phyloP scores from a whole-genome alignment of 1,140 invertebrate species.

The Drosophila navojoa region DNA sequence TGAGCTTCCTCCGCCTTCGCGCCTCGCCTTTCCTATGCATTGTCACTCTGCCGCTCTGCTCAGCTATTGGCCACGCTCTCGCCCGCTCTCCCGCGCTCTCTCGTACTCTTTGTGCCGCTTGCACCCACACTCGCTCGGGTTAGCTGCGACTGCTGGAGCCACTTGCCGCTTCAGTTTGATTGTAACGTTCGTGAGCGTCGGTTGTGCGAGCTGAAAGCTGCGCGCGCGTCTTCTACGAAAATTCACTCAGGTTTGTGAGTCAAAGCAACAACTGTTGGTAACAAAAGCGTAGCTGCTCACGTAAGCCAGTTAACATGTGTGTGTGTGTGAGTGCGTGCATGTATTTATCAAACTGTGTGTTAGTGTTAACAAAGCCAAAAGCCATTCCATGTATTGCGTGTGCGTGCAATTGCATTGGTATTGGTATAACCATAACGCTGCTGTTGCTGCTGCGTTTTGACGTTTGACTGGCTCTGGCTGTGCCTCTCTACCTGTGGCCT shows the following conservation, averaged over 20 bases:
- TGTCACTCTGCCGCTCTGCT: not conserved
- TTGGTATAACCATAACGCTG: constrained; percentile 20
- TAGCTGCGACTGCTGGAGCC: constrained; percentile 11
- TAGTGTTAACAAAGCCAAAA: constrained; percentile 68
- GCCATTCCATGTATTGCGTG: constrained; percentile 27
- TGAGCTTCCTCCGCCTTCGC: not conserved
- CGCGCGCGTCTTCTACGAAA: constrained; percentile 54
- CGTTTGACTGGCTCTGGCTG: constrained; percentile 39
- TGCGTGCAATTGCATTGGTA: constrained; percentile 27
- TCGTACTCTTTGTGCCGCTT: not conserved
- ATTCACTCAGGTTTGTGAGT: constrained; percentile 52
- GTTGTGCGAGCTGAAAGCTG: constrained; percentile 56
- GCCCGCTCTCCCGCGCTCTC: constrained; percentile 2
- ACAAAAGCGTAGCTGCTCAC: constrained; percentile 46
- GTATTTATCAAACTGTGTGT: constrained; percentile 28
- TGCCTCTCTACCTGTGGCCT: constrained; percentile 36
- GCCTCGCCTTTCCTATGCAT: not conserved
- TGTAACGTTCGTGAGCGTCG: constrained; percentile 57
- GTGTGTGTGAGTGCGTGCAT: constrained; percentile 10
- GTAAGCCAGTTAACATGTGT: constrained; percentile 24
- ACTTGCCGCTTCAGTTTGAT: constrained; percentile 44
- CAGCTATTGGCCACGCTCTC: not conserved
- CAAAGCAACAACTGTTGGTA: constrained; percentile 62
- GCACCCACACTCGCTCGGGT: constrained; percentile 38
- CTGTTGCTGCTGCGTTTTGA: constrained; percentile 38